Evolutionary conservation across 2,797 vertebrate genomes (phyloP), one percentile per base, ranked within the genome.

Genomic region (Acanthopagrus latus): DNA sequence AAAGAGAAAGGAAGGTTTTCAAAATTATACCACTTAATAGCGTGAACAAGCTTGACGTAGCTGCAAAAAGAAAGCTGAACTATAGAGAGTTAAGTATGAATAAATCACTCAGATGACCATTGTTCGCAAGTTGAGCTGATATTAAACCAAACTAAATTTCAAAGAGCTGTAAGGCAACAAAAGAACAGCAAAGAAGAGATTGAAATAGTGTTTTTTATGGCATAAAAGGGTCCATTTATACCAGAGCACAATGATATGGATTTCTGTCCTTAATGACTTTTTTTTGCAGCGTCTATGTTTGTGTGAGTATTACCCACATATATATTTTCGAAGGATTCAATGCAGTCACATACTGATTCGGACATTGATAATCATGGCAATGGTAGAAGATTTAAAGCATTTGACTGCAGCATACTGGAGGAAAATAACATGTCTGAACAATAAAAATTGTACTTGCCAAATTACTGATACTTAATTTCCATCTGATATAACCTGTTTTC

Each of bases 1-100:
- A 76, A 56, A 65, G 62, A 63, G 17, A 44, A 59, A 64, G 25
- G 5, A 52, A 64, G 48, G 63, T 60, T 60, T 50, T 18, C 0
- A 0, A 65, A 70, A 50, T 33, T 21, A 57, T 20, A 17, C 29
- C n/a, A 10, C 3, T 21, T 17, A 13, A 27, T 2, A 13, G 9
- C 60, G 48, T 57, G 29, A 47, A 27, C 41, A 29, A 62, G 16
- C 47, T 65, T 60, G 20, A 52, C 65, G 47, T 20, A 64, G 46
- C 11, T 12, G 38, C 48, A 54, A 44, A 38, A 27, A 57, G 3
- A 33, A 29, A 60, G 50, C n/a, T 20, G 5, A 13, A 46, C n/a
- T 29, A 33, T 64, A 64, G 3, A 60, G 5, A 55, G 60, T 20
- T 7, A 33, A 43, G 33, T 44, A 48, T 10, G 44, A 44, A 62